phyloP scores from a whole-genome alignment of 2,113 vertebrate species.

The Struthio camelus region DNA sequence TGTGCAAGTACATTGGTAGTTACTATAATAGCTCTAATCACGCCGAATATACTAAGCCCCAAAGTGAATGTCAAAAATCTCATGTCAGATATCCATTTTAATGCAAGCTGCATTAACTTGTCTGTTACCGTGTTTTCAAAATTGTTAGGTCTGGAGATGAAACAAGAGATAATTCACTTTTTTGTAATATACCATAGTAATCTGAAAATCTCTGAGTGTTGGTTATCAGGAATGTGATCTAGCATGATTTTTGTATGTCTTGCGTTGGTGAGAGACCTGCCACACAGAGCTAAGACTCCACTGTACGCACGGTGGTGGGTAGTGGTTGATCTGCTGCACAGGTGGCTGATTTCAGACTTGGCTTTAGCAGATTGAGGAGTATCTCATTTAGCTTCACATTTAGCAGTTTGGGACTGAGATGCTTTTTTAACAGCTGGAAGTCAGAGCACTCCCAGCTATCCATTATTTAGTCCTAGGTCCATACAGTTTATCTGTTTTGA shows the following conservation, averaged over 20 bases:
- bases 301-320: neutral
- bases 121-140: neutral
- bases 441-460: neutral
- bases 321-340: neutral
- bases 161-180: neutral
- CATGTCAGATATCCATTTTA: neutral
- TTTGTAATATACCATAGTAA: neutral
- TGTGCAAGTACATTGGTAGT: neutral
- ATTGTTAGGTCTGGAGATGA: neutral
- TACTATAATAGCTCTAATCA: neutral
- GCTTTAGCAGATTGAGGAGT: neutral
- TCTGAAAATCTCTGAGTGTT: neutral
- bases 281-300: neutral
- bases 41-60: neutral
- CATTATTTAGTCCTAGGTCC: neutral
- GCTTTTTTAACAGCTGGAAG: neutral
- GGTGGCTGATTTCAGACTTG: neutral
- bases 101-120: neutral
- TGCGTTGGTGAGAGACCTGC: neutral
- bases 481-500: neutral
- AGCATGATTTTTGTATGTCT: neutral
- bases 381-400: neutral
- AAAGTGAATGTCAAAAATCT: neutral
- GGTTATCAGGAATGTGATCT: neutral
- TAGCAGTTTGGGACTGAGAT: neutral